phyloP scores from a whole-genome alignment of 1,140 invertebrate species.

The Drosophila ananassae region DNA sequence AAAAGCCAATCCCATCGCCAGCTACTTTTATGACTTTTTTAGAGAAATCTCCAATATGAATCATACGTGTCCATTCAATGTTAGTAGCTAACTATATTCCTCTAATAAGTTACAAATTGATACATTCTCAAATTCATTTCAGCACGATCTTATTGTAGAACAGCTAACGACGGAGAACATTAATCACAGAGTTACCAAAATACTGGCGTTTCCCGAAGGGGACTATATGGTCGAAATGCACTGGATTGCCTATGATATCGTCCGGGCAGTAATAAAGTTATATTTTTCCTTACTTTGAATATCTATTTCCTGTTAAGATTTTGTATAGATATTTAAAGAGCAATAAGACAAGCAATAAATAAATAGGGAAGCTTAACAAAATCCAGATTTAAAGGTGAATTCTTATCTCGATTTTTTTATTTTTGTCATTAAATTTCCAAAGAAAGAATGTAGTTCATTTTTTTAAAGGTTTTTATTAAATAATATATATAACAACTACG shows the following conservation, averaged over 20 bases:
- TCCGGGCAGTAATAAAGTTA: not conserved
- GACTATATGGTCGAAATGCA: slow-evolving; percentile 1
- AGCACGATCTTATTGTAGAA: slow-evolving; percentile 24
- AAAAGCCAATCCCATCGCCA: not conserved
- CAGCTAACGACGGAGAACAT: not conserved
- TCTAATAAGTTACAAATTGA: not conserved
- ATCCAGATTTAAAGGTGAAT: too few relatives aligned
- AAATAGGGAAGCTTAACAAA: not conserved
- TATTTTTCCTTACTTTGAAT: not conserved
- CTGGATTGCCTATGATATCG: slow-evolving; percentile 3
- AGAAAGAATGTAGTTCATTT: not conserved
- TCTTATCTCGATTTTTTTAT: too few relatives aligned
- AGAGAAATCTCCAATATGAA: slow-evolving; percentile 11
- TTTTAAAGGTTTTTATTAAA: slow-evolving; percentile 65
- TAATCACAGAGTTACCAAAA: slow-evolving; percentile 1
- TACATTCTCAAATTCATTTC: too few relatives aligned
- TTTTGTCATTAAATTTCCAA: not conserved
- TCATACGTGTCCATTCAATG: slow-evolving; percentile 24
- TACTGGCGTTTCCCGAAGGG: slow-evolving; percentile 12
- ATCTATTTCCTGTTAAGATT: not conserved
- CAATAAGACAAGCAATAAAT: not conserved
- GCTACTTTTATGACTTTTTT: slow-evolving; percentile 15
- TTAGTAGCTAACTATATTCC: slow-evolving; percentile 1
- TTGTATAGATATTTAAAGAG: too few relatives aligned
- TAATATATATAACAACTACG: slow-evolving; percentile 62